phyloP scores from a whole-genome alignment of 2,113 vertebrate genomes.

The Spea multiplicata region DNA sequence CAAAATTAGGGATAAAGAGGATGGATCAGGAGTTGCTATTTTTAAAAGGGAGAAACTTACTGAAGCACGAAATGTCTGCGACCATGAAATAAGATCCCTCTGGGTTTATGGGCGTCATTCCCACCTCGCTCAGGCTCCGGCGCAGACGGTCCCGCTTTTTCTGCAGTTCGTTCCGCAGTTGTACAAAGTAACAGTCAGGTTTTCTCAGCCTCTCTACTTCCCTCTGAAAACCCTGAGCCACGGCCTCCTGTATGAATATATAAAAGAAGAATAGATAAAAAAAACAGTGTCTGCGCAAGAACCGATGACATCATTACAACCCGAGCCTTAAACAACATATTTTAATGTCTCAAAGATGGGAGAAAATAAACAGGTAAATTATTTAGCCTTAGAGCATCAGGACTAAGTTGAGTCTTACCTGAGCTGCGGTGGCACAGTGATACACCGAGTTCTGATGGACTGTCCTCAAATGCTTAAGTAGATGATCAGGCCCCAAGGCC shows the following conservation, averaged over 20 bases:
- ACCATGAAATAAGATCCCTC: conserved; percentile 91
- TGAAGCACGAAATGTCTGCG: conserved; percentile 79
- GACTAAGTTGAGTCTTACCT: conserved; percentile 67
- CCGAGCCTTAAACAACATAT: no score
- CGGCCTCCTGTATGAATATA: conserved; percentile 71
- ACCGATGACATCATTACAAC: no score
- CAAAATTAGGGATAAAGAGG: not conserved
- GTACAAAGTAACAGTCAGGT: conserved; percentile 84
- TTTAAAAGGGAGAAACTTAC: conserved; percentile 66
- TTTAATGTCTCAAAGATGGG: no score
- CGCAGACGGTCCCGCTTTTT: conserved; percentile 73
- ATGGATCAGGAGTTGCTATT: not conserved
- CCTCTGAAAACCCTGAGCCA: conserved; percentile 76
- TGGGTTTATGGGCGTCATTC: conserved; percentile 77
- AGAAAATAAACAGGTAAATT: no score
- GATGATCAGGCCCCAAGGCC: conserved; percentile 70
- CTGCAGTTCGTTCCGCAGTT: conserved; percentile 69
- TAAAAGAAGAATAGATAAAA: not conserved
- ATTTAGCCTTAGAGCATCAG: no score
- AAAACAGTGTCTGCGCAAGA: not conserved
- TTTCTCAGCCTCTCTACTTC: conserved; percentile 71
- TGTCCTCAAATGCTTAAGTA: conserved; percentile 80
- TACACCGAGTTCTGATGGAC: conserved; percentile 87
- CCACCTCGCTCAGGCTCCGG: conserved; percentile 68
- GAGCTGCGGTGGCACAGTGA: conserved; percentile 82